A percentile compares a stretch with the other conserved stretches of the same genome.
Conservation (phyloP, 2,888 invertebrate species). For the Agonopterix subpropinquella region DNA sequence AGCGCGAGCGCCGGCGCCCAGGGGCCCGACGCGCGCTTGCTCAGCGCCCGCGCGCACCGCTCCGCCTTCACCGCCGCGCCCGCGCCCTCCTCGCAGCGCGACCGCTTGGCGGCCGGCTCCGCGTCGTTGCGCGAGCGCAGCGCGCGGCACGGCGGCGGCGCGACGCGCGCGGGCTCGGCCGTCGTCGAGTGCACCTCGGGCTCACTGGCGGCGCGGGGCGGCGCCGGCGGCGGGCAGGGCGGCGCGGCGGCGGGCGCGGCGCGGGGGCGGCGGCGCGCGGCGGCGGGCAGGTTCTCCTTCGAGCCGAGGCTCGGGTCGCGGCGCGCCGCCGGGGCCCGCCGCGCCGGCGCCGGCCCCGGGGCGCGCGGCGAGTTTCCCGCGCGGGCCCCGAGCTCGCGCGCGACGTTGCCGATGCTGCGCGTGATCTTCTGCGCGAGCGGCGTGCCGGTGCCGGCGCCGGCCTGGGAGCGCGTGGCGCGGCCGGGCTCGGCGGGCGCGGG, state of each 20-base stretch:
- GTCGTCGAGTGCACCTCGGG: slow-evolving; percentile 49
- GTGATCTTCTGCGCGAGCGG: slow-evolving; percentile 15
- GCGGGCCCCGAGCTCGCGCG: slow-evolving; percentile 57
- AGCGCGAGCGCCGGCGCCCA: slow-evolving; percentile 62
- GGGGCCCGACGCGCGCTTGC: slow-evolving; percentile 47
- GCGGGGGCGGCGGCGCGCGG: slow-evolving; percentile 43
- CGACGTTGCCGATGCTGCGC: slow-evolving; percentile 28
- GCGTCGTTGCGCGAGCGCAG: slow-evolving; percentile 42
- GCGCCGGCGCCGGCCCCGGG: slow-evolving; percentile 14
- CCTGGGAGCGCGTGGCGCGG: slow-evolving; percentile 29
- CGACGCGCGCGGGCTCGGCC: slow-evolving; percentile 12
- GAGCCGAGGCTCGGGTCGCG: slow-evolving; percentile 38
- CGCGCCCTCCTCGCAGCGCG: slow-evolving; percentile 20
- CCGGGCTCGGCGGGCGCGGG: not conserved
- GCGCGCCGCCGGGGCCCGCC: slow-evolving; percentile 41
- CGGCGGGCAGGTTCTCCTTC: slow-evolving; percentile 64
- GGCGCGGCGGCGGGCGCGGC: slow-evolving; percentile 29
- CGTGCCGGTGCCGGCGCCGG: slow-evolving; percentile 21
- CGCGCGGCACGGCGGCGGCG: slow-evolving; percentile 24
- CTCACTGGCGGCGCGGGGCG: slow-evolving; percentile 33
- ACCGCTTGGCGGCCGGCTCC: slow-evolving; percentile 20
- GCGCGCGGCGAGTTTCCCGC: slow-evolving; percentile 25
- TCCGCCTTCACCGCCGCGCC: slow-evolving; percentile 22
- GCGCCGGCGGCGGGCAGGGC: slow-evolving; percentile 19
- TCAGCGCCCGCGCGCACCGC: slow-evolving; percentile 33